Percentiles rank a stretch among this genome's conserved stretches.
Conservation (phyloP, 2,797 vertebrate genomes). For the Synaphobranchus kaupii region DNA sequence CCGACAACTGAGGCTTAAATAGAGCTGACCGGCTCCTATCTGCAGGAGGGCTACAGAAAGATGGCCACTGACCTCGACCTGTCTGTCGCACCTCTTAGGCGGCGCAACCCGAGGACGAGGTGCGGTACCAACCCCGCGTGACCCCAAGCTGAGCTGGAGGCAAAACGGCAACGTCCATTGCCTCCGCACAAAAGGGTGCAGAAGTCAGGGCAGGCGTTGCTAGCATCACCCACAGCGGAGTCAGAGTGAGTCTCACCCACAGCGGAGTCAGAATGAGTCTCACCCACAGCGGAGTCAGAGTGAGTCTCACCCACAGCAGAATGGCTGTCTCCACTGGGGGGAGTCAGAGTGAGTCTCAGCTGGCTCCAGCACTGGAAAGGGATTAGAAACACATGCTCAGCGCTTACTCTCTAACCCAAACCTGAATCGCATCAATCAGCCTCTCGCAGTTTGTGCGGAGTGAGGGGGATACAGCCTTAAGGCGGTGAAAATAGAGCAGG, state of each 20-base stretch:
- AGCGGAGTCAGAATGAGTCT: too few species aligned
- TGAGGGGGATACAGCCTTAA: not conserved
- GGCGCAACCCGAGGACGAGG: not conserved
- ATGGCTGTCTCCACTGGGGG: too few species aligned
- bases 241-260: too few species aligned
- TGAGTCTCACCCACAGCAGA: too few species aligned
- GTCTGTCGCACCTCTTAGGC: not conserved
- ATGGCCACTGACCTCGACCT: not conserved
- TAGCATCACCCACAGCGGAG: not conserved
- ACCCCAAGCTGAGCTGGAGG: not conserved
- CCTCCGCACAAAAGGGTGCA: not conserved
- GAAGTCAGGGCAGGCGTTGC: not conserved
- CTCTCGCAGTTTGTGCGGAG: not conserved
- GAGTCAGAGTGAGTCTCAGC: not conserved
- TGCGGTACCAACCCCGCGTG: not conserved
- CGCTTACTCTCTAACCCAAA: not conserved
- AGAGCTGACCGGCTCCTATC: not conserved
- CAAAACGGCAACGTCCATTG: not conserved
- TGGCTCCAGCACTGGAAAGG: not conserved
- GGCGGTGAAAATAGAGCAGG: constrained; percentile 17
- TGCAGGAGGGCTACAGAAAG: not conserved
- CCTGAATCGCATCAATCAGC: constrained; percentile 11
- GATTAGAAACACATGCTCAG: not conserved
- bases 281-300: too few species aligned
- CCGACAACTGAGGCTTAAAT: not conserved